Percentiles rank a stretch among this genome's conserved stretches.
phyloP scores from a whole-genome alignment of 2,113 vertebrate species.

The Garra rufa region DNA sequence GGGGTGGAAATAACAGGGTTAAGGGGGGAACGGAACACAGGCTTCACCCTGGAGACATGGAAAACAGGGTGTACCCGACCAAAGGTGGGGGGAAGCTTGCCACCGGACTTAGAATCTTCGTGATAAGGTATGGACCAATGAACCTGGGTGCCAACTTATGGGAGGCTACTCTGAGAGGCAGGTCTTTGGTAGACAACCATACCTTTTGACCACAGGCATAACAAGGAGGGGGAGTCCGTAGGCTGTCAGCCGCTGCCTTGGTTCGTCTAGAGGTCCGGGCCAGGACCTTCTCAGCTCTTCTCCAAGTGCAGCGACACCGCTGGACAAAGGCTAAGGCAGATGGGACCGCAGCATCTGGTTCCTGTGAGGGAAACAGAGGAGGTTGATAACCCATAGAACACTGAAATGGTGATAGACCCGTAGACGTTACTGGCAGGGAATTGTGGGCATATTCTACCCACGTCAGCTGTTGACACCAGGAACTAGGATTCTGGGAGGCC shows the following conservation, averaged over 20 bases:
- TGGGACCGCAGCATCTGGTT: neutral
- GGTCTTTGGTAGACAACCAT: neutral
- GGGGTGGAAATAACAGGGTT: too few species aligned
- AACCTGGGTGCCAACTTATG: neutral
- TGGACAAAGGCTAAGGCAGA: neutral
- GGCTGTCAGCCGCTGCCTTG: neutral
- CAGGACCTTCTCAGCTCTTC: neutral
- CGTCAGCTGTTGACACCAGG: neutral
- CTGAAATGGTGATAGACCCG: neutral
- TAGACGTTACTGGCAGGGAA: neutral
- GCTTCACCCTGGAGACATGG: neutral
- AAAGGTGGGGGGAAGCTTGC: neutral
- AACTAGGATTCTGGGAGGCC: neutral
- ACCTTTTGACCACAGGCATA: neutral
- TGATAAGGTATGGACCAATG: neutral
- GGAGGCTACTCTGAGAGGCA: neutral
- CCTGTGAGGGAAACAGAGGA: constrained; percentile 64
- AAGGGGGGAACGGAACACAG: neutral
- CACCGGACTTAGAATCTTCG: neutral
- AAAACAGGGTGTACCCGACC: neutral
- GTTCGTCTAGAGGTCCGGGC: neutral
- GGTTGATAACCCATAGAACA: constrained; percentile 83
- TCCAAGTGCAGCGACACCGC: neutral
- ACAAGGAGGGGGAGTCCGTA: neutral
- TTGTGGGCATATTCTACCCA: neutral